Percentiles rank a stretch among this genome's conserved stretches.
Conservation (phyloP, 1,140 invertebrate species). For the Macrocentrus cingulum region DNA sequence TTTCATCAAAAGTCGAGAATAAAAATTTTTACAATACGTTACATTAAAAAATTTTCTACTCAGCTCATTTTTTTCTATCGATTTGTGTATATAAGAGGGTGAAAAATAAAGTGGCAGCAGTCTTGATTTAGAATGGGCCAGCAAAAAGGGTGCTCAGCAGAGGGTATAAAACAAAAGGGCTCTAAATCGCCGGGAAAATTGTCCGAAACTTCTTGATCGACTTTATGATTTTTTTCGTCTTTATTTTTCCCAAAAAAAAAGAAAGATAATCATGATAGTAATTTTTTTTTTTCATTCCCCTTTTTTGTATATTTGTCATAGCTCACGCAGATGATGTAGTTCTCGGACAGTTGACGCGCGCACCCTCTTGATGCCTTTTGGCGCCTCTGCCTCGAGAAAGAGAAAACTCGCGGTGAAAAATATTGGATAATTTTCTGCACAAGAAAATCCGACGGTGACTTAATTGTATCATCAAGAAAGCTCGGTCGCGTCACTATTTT, state of each 20-base stretch:
- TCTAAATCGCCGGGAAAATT: slow-evolving; percentile 41
- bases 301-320: background rate
- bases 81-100: background rate
- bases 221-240: slow-evolving; percentile 30
- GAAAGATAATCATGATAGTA: background rate
- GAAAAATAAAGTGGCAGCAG: slow-evolving; percentile 25
- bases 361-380: slow-evolving; percentile 24
- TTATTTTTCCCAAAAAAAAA: slow-evolving; percentile 14
- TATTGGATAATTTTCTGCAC: slow-evolving; percentile 57
- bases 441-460: slow-evolving; percentile 52
- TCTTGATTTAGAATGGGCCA: slow-evolving; percentile 41
- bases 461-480: slow-evolving; percentile 60
- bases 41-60: slow-evolving; percentile 35
- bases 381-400: background rate
- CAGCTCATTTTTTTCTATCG: background rate
- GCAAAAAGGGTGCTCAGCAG: slow-evolving; percentile 31
- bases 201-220: slow-evolving; percentile 39
- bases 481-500: slow-evolving; percentile 14
- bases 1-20: no score
- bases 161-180: slow-evolving; percentile 39
- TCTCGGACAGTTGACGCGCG: slow-evolving; percentile 34
- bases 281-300: slow-evolving; percentile 1
- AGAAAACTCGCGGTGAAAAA: slow-evolving; percentile 33
- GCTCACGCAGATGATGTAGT: background rate
- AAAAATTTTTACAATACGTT: no score